Evolutionary conservation across 2,797 vertebrate genomes (phyloP).

Genomic region (Sebastes diploproa): DNA sequence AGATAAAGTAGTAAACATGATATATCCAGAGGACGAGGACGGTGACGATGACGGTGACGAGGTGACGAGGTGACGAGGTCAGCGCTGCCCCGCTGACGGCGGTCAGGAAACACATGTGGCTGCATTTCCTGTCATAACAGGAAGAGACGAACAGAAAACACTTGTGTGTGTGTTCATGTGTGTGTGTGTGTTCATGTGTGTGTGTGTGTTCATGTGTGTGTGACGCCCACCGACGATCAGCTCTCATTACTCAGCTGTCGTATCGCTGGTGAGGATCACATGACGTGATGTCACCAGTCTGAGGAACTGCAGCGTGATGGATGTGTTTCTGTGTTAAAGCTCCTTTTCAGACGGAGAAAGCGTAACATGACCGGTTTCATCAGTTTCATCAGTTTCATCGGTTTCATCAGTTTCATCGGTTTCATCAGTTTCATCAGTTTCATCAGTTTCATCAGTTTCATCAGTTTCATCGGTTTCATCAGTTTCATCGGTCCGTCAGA

Average conservation of each 20-base stretch:
- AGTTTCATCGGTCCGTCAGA: no score
- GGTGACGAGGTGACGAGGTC: conserved; percentile 59
- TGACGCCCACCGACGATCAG: neutral
- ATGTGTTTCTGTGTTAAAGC: neutral
- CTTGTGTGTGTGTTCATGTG: neutral
- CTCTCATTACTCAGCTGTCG: neutral
- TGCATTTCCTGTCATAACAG: conserved; percentile 98
- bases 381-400: no score
- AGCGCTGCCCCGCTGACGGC: conserved; percentile 83
- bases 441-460: no score
- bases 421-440: no score
- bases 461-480: no score
- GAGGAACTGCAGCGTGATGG: conserved; percentile 25
- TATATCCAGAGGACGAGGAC: conserved; percentile 73
- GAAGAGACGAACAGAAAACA: conserved; percentile 81
- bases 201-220: neutral
- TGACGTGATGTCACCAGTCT: conserved; percentile 53
- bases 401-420: no score
- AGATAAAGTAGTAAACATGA: neutral
- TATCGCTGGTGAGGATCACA: conserved; percentile 51
- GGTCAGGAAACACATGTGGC: conserved; percentile 97
- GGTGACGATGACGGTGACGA: conserved; percentile 51
- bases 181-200: no score
- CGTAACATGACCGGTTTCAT: no score
- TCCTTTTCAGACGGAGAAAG: no score